phyloP scores from a whole-genome alignment of 2,113 vertebrate species.

The Benitochromis conjunctus region DNA sequence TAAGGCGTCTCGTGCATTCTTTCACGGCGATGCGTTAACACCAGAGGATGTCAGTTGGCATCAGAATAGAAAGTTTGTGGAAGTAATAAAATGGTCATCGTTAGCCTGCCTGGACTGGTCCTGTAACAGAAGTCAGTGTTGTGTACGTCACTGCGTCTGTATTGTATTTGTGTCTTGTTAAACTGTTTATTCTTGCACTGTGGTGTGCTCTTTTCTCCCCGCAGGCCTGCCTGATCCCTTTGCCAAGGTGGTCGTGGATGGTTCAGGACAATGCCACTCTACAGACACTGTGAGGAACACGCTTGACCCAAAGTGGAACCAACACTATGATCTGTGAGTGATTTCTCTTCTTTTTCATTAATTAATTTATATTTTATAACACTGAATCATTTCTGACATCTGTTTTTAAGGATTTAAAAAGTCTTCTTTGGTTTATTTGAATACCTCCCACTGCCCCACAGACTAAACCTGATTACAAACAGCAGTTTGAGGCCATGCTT shows the following conservation, averaged over 20 bases:
- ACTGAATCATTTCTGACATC: not conserved
- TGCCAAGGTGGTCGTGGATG: constrained; percentile 98
- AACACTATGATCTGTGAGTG: constrained; percentile 97
- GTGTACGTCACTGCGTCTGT: not conserved
- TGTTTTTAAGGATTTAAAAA: not conserved
- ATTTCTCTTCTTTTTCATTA: not conserved
- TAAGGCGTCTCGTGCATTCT: not conserved
- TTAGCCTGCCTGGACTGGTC: not conserved
- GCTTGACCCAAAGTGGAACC: constrained; percentile 99
- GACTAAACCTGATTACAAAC: not conserved
- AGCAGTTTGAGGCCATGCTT: not conserved
- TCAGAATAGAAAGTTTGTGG: not conserved
- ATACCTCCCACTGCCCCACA: constrained; percentile 2
- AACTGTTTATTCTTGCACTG: not conserved
- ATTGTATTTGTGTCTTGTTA: not conserved
- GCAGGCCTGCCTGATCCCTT: constrained; percentile 97
- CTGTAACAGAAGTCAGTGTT: not conserved
- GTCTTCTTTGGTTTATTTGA: not conserved
- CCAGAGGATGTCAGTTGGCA: not conserved
- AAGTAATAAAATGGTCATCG: not conserved
- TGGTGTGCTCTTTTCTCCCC: not conserved
- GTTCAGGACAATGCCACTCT: constrained; percentile 98
- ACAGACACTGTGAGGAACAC: constrained; percentile 99
- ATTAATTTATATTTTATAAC: not conserved
- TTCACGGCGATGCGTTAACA: not conserved